phyloP scores from a whole-genome alignment of 2,888 invertebrate genomes.

The Entomobrya proxima region DNA sequence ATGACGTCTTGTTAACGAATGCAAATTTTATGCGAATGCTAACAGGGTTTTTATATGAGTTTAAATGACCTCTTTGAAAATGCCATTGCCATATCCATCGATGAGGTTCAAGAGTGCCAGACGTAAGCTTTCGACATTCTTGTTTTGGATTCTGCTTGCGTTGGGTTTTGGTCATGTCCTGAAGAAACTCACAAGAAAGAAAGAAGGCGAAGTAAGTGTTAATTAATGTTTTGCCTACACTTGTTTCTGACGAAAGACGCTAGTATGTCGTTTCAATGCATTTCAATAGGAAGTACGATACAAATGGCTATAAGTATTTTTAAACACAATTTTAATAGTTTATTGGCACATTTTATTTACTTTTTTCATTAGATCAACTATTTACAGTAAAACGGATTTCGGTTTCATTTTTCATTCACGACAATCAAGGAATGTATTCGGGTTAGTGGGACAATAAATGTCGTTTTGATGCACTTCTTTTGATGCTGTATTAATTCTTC shows the following conservation, averaged over 20 bases:
- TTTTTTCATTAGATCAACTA: neutral
- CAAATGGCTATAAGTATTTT: too few relatives aligned
- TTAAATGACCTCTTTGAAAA: constrained; percentile 37
- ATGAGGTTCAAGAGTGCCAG: too few relatives aligned
- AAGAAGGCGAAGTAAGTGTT: constrained; percentile 61
- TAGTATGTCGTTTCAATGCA: too few relatives aligned
- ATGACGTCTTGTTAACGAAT: neutral
- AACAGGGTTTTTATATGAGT: constrained; percentile 15
- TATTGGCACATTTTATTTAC: too few relatives aligned
- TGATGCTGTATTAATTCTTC: too few relatives aligned
- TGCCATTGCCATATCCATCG: neutral
- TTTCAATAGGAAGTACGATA: too few relatives aligned
- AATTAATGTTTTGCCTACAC: constrained; percentile 51
- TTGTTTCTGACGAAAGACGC: too few relatives aligned
- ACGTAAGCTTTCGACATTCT: too few relatives aligned
- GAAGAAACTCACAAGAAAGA: neutral
- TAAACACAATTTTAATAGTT: too few relatives aligned
- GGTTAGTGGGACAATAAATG: constrained; percentile 40
- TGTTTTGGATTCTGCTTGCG: too few relatives aligned
- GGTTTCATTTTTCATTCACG: neutral
- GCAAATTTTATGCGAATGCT: constrained; percentile 29
- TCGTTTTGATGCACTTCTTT: too few relatives aligned
- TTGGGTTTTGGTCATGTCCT: neutral
- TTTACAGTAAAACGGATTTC: neutral
- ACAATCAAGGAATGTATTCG: neutral